Conservation (phyloP, 2,797 vertebrate genomes). For the Micropoecilia bifurca region DNA sequence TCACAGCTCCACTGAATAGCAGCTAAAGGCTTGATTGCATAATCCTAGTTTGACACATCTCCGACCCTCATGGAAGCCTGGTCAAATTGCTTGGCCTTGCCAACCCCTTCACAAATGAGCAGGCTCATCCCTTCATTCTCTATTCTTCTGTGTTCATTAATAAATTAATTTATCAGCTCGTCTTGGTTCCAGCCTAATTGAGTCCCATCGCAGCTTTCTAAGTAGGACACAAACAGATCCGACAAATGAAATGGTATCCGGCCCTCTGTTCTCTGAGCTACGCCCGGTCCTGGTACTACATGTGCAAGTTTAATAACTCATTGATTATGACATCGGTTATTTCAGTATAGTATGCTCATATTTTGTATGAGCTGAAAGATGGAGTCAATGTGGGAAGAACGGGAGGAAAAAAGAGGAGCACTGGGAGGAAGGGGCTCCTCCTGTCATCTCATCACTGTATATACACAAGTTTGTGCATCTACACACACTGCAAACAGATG, state of each 20-base stretch:
- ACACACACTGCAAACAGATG: slow-evolving; percentile 64
- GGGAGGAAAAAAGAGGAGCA: slow-evolving; percentile 38
- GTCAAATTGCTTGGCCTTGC: slow-evolving; percentile 62
- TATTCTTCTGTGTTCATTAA: slow-evolving; percentile 82
- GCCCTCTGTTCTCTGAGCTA: slow-evolving; percentile 70
- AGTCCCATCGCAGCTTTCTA: slow-evolving; percentile 81
- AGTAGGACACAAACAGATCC: slow-evolving; percentile 81
- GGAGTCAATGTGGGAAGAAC: slow-evolving; percentile 49
- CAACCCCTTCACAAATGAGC: slow-evolving; percentile 71
- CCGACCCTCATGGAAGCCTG: slow-evolving; percentile 47
- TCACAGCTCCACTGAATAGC: slow-evolving; percentile 11
- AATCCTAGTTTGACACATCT: slow-evolving; percentile 45
- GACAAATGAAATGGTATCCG: slow-evolving; percentile 82
- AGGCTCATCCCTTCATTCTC: slow-evolving; percentile 72
- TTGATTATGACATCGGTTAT: slow-evolving; percentile 75
- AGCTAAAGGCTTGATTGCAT: slow-evolving; percentile 35
- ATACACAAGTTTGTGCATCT: slow-evolving; percentile 19
- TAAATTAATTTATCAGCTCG: slow-evolving; percentile 82
- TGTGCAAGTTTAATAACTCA: slow-evolving; percentile 58
- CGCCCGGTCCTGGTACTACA: slow-evolving; percentile 67
- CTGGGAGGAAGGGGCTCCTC: slow-evolving; percentile 51
- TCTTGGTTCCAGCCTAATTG: slow-evolving; percentile 84
- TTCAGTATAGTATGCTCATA: slow-evolving; percentile 42
- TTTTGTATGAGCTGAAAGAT: slow-evolving; percentile 53
- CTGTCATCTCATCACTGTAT: slow-evolving; percentile 46